Base-by-base conservation (phyloP, 2,113 vertebrate genomes). In the Coturnix japonica region DNA sequence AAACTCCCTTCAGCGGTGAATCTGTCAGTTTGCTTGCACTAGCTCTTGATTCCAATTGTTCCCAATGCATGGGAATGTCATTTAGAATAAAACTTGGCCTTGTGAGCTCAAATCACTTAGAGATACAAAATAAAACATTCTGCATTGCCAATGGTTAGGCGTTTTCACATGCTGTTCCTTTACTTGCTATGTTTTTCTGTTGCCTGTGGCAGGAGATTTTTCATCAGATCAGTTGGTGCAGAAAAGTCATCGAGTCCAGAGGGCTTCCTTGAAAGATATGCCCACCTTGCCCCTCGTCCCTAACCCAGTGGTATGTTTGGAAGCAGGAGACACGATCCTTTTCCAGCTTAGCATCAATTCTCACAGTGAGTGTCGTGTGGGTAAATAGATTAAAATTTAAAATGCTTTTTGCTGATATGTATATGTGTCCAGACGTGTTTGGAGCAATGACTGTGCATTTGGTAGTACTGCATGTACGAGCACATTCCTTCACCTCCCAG, bases 291-390 rank as follows among this genome's bases (percentile, higher is more conserved):
- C 98, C 46, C 95, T 97, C 4, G 97, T 99, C 78, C 98, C 98
- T 18, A 99, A 99, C 91, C 99, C 99, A 3, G 94, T 99, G 11
- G 92, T 96, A 18, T 99, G 99, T 88, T 92, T 99, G 77, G 94
- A 96, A 28, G 85, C 95, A 28, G 98, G 98, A 39, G 98, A 99
- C 61, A 95, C 98, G 13, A 96, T 99, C 37, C 97, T 99, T 84
- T 99, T 99, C 96, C 98, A 97, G 87, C 97, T 99, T 14, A 98
- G 97, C 87, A 98, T 99, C 91, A 90, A 97, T 85, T 93, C 97
- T 75, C 97, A 97, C 21, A 97, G 99, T 99, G 95, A 94, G 96
- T 83, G 25, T 31, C 51, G 7, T 64, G 31, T 2, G 77, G 28
- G 53, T 56, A 56, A 31, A 31, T 56, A 56, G 4, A 31, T 56